Base-by-base conservation (phyloP, 2,888 invertebrate species). In the Bruchidius siliquastri region DNA sequence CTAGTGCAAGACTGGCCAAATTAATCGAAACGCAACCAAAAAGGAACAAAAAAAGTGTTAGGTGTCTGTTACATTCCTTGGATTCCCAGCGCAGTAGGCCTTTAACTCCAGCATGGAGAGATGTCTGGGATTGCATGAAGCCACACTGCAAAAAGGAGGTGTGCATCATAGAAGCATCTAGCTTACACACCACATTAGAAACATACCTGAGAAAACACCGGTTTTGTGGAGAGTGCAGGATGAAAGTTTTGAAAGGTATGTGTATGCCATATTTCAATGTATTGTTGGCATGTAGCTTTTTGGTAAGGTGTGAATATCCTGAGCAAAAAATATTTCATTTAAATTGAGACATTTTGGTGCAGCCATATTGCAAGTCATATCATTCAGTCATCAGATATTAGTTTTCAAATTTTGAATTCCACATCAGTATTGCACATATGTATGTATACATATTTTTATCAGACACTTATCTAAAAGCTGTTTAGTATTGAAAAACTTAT, bases 161-260 rank as follows among this genome's bases (percentile, higher is more conserved):
- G 79, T 94, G 96, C 69, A 91, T 96, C 71, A 93, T 97, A 73
- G 95, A 96, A 87, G 93, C 94, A 78, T 92, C 93, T 83, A 93
- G 93, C 79, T 88, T 97, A 76, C 92, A 95, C 82, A 92, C 93
- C 76, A 96, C 96, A 20, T 89, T 97, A 67, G 96, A 97, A 83
- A 94, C 93, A 79, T 97, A 97, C 87, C 90, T 97, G 76, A 91
- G 94, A 80, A 97, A 97, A 88, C 97, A 97, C 86, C 92, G 96
- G 88, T 97, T 97, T 87, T 97, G 97, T 84, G 92, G 93, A 1
- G 97, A 97, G 84, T 97, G 97, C 85, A 93, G 96, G 80, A 94
- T 96, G 78, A 97, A 97, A 90, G 96, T 97, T 76, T 85, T 91
- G 79, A 85, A 85, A 82, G 86, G 86, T 86, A 80, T 77, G 76